Evolutionary conservation across 2,888 invertebrate genomes (phyloP).

Genomic region (Acanthococcus lagerstroemiae): DNA sequence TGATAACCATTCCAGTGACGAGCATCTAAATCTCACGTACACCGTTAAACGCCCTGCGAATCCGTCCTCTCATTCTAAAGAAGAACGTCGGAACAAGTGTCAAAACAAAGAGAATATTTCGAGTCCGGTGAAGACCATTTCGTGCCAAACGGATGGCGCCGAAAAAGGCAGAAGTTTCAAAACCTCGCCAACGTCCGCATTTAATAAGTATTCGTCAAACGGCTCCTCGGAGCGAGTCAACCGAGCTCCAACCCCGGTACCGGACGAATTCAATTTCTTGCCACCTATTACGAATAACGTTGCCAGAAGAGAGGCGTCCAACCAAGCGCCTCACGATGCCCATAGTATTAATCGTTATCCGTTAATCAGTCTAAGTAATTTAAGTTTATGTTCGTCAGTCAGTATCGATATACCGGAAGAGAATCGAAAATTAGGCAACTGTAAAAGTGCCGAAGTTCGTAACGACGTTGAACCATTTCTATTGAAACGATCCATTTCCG

Average conservation of each 20-base stretch:
- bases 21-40: constrained; percentile 16
- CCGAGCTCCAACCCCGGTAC: constrained; percentile 6
- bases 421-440: constrained; percentile 49
- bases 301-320: background rate
- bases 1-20: constrained; percentile 27
- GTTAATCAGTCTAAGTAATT: constrained; percentile 37
- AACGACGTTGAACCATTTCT: constrained; percentile 4
- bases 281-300: constrained; percentile 14
- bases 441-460: constrained; percentile 36
- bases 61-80: constrained; percentile 28
- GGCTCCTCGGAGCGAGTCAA: constrained; percentile 17
- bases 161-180: constrained; percentile 15
- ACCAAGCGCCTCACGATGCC: background rate
- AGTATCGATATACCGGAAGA: constrained; percentile 40
- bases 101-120: constrained; percentile 17
- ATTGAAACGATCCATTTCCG: constrained; percentile 20
- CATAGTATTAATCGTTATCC: constrained; percentile 33
- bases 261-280: background rate
- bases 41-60: constrained; percentile 35
- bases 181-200: constrained; percentile 42
- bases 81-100: constrained; percentile 6
- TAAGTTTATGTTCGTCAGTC: constrained; percentile 38
- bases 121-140: constrained; percentile 37
- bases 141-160: constrained; percentile 9
- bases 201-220: constrained; percentile 37